Percentiles rank a stretch among this genome's conserved stretches.
Evolutionary conservation across 2,888 invertebrate species (phyloP).

Genomic region (Erebia aethiops): DNA sequence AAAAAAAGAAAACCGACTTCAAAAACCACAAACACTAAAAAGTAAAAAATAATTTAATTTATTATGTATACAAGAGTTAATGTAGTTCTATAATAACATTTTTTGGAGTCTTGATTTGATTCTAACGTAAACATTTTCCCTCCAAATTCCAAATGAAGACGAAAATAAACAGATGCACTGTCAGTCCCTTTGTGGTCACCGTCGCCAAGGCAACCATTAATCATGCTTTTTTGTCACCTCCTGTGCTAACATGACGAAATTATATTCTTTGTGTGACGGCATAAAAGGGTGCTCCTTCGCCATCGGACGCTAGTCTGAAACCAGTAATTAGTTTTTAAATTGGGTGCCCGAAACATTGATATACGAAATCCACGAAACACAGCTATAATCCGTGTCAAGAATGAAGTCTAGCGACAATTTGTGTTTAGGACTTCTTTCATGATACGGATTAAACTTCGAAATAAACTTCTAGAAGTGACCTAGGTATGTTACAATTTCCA

Average conservation of each 20-base stretch:
- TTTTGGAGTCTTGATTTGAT: too few species aligned
- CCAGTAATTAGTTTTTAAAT: slow-evolving; percentile 81
- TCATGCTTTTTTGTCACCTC: slow-evolving; percentile 79
- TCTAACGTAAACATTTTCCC: not conserved
- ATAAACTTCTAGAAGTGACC: not conserved
- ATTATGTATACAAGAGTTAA: too few species aligned
- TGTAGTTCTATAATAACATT: too few species aligned
- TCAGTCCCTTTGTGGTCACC: slow-evolving; percentile 66
- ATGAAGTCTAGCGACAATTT: too few species aligned
- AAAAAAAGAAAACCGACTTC: too few species aligned
- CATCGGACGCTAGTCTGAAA: slow-evolving; percentile 71
- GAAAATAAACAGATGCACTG: slow-evolving; percentile 48
- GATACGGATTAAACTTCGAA: too few species aligned
- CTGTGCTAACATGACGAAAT: slow-evolving; percentile 75
- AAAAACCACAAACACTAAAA: too few species aligned
- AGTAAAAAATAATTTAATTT: too few species aligned
- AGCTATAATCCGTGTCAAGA: not conserved
- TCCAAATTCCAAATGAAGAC: slow-evolving; percentile 36
- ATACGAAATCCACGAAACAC: not conserved
- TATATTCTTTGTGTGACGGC: slow-evolving; percentile 71
- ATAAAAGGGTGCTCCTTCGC: slow-evolving; percentile 68
- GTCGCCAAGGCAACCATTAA: slow-evolving; percentile 68
- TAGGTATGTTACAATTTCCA: too few species aligned
- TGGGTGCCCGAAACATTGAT: slow-evolving; percentile 55
- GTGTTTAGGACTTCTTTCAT: too few species aligned